A percentile compares a stretch with the other conserved stretches of the same genome.
Evolutionary conservation across 92 coral and sea anemone species (phyloP).

Genomic region (Bergia puertoricense): DNA sequence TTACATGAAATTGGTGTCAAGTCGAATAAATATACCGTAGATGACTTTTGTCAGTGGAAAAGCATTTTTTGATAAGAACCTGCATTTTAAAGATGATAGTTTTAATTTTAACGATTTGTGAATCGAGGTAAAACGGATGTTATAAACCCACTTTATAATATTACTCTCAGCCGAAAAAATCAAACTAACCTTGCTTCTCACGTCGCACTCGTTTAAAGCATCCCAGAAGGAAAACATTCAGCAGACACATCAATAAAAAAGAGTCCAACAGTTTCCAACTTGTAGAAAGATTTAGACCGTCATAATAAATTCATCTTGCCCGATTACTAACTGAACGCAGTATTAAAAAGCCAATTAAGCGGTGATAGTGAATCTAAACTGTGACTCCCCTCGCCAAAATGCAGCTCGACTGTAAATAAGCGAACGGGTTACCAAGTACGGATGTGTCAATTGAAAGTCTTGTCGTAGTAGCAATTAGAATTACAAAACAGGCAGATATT

Average conservation of each 20-base stretch:
- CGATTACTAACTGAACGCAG: background rate
- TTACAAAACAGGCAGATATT: constrained; percentile 30
- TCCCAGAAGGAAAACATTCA: constrained; percentile 15
- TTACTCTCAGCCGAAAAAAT: background rate
- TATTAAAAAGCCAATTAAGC: background rate
- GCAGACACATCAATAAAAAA: constrained; percentile 21
- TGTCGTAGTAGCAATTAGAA: background rate
- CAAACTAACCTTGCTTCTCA: constrained; percentile 7
- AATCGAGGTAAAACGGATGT: background rate
- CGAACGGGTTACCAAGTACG: constrained; percentile 11
- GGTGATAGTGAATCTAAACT: background rate
- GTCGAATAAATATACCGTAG: too few species aligned
- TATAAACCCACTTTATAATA: background rate
- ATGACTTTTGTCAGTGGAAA: background rate
- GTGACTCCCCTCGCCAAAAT: background rate
- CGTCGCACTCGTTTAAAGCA: background rate
- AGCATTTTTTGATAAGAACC: background rate
- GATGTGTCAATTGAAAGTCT: constrained; percentile 23
- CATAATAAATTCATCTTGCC: background rate
- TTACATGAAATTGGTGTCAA: background rate
- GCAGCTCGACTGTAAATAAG: background rate
- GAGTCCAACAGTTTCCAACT: background rate
- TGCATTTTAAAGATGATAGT: background rate
- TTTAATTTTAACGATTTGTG: background rate
- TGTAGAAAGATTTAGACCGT: background rate